Conservation (phyloP, 2,113 vertebrate genomes). For the Stegostoma tigrinum region DNA sequence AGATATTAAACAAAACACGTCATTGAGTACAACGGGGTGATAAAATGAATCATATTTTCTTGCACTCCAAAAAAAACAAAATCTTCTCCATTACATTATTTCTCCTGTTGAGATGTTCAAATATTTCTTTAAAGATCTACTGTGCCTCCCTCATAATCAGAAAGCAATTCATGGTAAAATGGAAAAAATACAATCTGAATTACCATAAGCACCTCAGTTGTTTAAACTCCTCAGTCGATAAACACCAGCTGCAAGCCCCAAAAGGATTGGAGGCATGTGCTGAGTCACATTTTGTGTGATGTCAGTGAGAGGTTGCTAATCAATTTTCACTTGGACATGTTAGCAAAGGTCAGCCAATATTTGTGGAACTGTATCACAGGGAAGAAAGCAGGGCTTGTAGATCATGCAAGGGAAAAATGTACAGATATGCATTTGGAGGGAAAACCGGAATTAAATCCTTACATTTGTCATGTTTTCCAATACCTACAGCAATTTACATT, state of each 20-base stretch:
- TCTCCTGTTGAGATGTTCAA: background rate
- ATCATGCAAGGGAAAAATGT: too few species aligned
- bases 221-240: background rate
- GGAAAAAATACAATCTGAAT: background rate
- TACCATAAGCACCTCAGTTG: background rate
- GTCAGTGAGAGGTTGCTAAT: background rate
- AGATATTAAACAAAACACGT: slow-evolving; percentile 20
- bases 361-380: background rate
- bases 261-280: background rate
- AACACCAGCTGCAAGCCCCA: background rate
- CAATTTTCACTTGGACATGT: background rate
- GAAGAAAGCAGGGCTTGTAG: background rate
- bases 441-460: background rate
- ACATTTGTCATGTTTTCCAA: background rate
- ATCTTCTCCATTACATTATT: background rate
- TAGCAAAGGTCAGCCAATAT: background rate
- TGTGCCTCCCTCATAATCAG: background rate
- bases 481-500: background rate
- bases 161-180: background rate
- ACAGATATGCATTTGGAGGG: background rate
- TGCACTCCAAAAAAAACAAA: background rate
- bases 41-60: background rate
- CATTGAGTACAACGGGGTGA: background rate
- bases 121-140: background rate
- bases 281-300: background rate